A percentile compares a stretch with the other conserved stretches of the same genome.
phyloP scores from a whole-genome alignment of 2,113 vertebrate species.

The Scopus umbretta region DNA sequence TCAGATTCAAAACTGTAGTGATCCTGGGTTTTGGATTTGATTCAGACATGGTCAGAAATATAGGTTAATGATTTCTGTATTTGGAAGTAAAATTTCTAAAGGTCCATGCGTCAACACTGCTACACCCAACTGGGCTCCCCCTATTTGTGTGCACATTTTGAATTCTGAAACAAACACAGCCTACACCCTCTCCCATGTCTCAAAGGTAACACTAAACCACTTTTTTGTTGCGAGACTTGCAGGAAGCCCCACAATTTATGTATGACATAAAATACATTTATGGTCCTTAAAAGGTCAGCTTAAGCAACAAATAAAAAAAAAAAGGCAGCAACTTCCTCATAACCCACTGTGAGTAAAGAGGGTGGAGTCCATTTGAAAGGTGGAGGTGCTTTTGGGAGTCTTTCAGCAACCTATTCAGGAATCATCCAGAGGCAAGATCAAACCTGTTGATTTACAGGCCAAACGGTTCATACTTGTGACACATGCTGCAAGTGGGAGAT shows the following conservation, averaged over 20 bases:
- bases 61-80: not conserved
- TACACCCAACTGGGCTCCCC: not conserved
- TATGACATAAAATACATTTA: not conserved
- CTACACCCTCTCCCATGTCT: not conserved
- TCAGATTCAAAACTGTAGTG: not conserved
- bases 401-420: slow-evolving; percentile 50
- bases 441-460: slow-evolving; percentile 59
- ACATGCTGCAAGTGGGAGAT: not conserved
- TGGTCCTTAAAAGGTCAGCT: not conserved
- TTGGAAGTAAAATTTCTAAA: not conserved
- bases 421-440: slow-evolving; percentile 55
- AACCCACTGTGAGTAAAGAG: slow-evolving; percentile 27
- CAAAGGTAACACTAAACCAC: not conserved
- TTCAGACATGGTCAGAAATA: not conserved
- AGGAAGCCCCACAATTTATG: not conserved
- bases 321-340: slow-evolving; percentile 42
- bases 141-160: not conserved
- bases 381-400: slow-evolving; percentile 1
- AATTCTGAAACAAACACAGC: not conserved
- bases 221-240: not conserved
- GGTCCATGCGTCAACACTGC: not conserved
- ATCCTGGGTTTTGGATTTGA: not conserved
- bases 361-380: slow-evolving; percentile 26
- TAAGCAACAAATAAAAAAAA: slow-evolving; percentile 18
- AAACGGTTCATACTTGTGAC: slow-evolving; percentile 28